These are phyloP conservation scores for Drosophila ananassae DNA, from an alignment of 1,140 invertebrate genomes.

Conservation along the genomic window DNA sequence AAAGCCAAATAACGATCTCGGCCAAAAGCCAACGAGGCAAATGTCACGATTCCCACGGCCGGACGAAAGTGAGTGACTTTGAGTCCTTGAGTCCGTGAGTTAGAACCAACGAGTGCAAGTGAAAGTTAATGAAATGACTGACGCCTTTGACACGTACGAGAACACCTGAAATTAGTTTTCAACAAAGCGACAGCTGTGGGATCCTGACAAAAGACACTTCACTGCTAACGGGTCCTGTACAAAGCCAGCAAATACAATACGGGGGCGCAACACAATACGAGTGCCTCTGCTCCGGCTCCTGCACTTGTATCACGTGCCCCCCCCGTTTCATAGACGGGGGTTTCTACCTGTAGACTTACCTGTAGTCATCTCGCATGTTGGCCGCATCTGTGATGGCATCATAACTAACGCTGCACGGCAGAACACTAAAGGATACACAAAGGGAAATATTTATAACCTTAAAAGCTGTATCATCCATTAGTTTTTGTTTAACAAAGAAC, in stretches of 20 bases:
- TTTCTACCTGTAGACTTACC: conserved; percentile 42
- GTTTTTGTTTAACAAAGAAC: too few species aligned
- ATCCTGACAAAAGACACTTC: conserved; percentile 38
- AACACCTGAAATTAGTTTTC: conserved; percentile 63
- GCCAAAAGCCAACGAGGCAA: conserved; percentile 22
- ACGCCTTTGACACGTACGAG: conserved; percentile 44
- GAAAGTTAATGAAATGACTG: conserved; percentile 72
- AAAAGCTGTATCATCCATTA: too few species aligned
- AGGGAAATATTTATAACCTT: conserved; percentile 2
- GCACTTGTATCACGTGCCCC: not conserved
- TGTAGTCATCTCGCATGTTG: conserved; percentile 84
- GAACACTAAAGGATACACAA: conserved; percentile 83
- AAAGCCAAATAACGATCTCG: conserved; percentile 27
- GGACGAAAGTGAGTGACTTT: conserved; percentile 33
- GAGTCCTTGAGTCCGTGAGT: conserved; percentile 21
- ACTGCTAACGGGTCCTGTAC: conserved; percentile 12
- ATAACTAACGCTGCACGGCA: conserved; percentile 87
- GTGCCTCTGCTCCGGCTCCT: not conserved
- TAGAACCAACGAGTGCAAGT: conserved; percentile 20
- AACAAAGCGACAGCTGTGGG: conserved; percentile 53
- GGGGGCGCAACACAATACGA: conserved; percentile 16
- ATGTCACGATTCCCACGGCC: conserved; percentile 49
- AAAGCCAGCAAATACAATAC: conserved; percentile 22
- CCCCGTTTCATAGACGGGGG: too few species aligned
- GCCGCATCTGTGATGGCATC: conserved; percentile 83